Evolutionary conservation across 1,140 invertebrate genomes (phyloP).

Genomic region (Sitobion miscanthi): DNA sequence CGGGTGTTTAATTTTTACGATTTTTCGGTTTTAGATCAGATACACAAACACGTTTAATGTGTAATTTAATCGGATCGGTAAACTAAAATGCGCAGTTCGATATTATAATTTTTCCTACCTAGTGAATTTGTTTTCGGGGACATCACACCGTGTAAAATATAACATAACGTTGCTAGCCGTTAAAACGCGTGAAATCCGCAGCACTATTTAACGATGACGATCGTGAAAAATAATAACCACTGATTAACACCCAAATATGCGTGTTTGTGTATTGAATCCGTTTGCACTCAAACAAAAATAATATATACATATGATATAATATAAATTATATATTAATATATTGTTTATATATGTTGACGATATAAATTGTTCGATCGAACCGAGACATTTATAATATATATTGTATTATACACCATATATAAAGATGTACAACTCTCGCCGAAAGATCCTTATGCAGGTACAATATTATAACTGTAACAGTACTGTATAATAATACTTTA

Average conservation of each 20-base stretch:
- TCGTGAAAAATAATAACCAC: neutral
- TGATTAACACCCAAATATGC: neutral
- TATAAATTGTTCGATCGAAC: neutral
- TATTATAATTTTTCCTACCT: neutral
- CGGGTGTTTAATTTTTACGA: neutral
- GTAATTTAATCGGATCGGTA: neutral
- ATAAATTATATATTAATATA: no score
- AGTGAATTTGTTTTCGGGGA: neutral
- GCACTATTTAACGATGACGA: neutral
- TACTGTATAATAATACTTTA: neutral
- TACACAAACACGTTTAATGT: neutral
- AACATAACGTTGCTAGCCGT: neutral
- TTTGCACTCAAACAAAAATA: neutral
- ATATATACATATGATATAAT: no score
- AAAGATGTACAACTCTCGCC: neutral
- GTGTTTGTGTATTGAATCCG: neutral
- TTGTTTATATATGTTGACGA: neutral
- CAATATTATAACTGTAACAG: no score
- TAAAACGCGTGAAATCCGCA: neutral
- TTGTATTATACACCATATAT: neutral
- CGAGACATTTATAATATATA: neutral
- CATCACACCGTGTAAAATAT: neutral
- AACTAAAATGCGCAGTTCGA: neutral
- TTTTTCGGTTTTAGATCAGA: conserved; percentile 1
- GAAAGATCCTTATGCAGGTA: no score